A percentile compares a stretch with the other conserved stretches of the same genome.
Conservation (phyloP, 2,797 vertebrate genomes). For the Cirrhinus molitorella region DNA sequence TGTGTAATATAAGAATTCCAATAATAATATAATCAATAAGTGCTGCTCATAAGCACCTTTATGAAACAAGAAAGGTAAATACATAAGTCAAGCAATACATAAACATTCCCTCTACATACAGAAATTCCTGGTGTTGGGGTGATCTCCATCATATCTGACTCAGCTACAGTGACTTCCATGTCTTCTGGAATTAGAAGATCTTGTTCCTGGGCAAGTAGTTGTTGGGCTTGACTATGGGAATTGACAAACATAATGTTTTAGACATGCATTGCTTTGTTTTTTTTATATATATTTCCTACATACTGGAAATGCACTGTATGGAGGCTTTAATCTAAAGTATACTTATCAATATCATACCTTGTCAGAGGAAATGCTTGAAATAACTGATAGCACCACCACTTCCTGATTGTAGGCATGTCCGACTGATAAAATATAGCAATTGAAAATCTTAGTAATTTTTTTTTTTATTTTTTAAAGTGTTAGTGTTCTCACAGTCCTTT, state of each 20-base stretch:
- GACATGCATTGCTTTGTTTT: neutral
- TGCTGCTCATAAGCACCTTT: neutral
- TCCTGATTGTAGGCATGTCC: neutral
- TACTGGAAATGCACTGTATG: neutral
- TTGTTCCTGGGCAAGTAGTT: neutral
- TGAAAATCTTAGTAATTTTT: neutral
- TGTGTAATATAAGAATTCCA: neutral
- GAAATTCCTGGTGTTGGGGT: neutral
- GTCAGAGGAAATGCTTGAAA: slow-evolving; percentile 1
- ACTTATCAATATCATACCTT: neutral
- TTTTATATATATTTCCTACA: neutral
- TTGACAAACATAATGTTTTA: too few relatives aligned
- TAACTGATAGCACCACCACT: slow-evolving; percentile 7
- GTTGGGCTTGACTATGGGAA: neutral
- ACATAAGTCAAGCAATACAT: neutral
- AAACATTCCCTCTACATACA: neutral
- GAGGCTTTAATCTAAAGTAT: neutral
- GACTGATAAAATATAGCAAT: neutral
- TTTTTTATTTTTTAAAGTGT: neutral
- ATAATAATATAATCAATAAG: neutral
- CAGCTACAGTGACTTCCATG: neutral
- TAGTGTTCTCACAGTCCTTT: neutral
- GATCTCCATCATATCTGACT: neutral
- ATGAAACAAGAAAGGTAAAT: neutral
- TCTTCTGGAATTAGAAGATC: neutral